Evolutionary conservation across 2,113 vertebrate genomes (phyloP).

Genomic region (Oncorhynchus mykiss): DNA sequence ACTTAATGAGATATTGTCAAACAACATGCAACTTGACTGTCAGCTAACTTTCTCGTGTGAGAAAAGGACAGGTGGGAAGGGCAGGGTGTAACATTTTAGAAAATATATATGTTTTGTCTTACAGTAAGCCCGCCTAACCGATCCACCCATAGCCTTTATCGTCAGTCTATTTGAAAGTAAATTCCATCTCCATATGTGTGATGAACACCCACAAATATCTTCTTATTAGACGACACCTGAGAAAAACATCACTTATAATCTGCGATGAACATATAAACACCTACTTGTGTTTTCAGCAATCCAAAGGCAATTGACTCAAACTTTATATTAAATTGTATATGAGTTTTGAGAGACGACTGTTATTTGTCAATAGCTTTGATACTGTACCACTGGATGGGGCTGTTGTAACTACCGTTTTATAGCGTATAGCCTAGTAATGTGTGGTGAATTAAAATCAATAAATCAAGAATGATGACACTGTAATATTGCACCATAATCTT

Average conservation of each 20-base stretch:
- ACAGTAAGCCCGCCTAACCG: too few species aligned
- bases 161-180: too few species aligned
- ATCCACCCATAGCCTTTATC: too few species aligned
- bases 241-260: neutral
- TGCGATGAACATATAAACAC: too few species aligned
- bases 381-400: neutral
- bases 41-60: neutral
- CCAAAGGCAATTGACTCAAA: neutral
- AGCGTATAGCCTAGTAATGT: neutral
- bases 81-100: too few species aligned
- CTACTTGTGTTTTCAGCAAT: neutral
- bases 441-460: neutral
- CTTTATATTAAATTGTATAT: neutral
- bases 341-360: neutral
- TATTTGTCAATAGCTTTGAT: neutral
- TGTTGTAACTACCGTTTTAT: neutral
- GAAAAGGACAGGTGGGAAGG: too few species aligned
- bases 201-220: neutral
- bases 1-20: neutral
- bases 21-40: neutral
- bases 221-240: neutral
- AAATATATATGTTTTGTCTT: too few species aligned
- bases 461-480: neutral
- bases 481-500: neutral
- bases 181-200: too few species aligned